Conservation (phyloP, 37 sponge, comb jelly and placozoan species). For the Haliclona indistincta region DNA sequence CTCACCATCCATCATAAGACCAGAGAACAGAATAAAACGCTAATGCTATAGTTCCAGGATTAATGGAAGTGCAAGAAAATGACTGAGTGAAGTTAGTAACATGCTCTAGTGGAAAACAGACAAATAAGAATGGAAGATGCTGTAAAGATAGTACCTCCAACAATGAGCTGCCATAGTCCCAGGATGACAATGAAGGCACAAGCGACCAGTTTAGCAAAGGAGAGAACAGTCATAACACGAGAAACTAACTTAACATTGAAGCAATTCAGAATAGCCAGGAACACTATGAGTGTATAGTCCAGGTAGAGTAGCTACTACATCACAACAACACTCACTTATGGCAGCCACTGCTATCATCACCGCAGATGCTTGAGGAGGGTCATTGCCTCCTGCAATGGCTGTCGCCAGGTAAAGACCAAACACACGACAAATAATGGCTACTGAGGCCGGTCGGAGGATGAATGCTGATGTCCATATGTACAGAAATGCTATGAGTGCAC, state of each 20-base stretch:
- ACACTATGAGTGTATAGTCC: slow-evolving; percentile 2
- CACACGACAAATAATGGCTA: slow-evolving; percentile 35
- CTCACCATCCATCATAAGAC: slow-evolving; percentile 90
- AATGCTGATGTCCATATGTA: slow-evolving; percentile 44
- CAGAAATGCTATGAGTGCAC: slow-evolving; percentile 55
- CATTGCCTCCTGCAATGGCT: slow-evolving; percentile 39
- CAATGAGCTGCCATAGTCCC: slow-evolving; percentile 27
- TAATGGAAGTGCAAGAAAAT: slow-evolving; percentile 4
- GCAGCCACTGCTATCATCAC: slow-evolving; percentile 22
- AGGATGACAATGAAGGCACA: slow-evolving; percentile 50
- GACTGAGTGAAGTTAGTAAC: background rate
- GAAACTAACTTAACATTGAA: background rate
- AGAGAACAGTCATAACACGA: slow-evolving; percentile 19
- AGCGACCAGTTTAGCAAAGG: slow-evolving; percentile 49
- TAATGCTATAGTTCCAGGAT: slow-evolving; percentile 31
- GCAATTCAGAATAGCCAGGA: background rate
- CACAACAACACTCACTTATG: slow-evolving; percentile 23
- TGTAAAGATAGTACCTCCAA: background rate
- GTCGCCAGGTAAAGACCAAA: slow-evolving; percentile 43
- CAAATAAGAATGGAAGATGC: background rate
- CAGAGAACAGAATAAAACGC: slow-evolving; percentile 73
- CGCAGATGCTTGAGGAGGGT: slow-evolving; percentile 1
- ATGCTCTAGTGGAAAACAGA: background rate
- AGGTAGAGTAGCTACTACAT: background rate
- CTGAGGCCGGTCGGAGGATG: slow-evolving; percentile 22